A percentile compares a stretch with the other conserved stretches of the same genome.
Conservation (phyloP, 2,888 invertebrate genomes). For the Mantis religiosa region DNA sequence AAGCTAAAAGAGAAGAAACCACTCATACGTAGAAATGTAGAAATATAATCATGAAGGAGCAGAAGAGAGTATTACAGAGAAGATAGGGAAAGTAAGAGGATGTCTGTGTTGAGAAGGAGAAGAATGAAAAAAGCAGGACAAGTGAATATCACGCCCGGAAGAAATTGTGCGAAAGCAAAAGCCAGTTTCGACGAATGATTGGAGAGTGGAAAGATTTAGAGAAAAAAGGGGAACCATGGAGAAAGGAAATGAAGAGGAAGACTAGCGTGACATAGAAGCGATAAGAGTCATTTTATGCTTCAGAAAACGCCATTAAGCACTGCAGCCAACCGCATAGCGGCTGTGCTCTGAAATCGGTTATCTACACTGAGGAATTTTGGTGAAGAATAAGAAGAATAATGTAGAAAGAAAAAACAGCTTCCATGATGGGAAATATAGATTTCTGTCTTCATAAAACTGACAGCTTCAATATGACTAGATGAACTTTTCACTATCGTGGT, state of each 20-base stretch:
- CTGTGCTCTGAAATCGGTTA: neutral
- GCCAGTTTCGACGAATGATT: neutral
- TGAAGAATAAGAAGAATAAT: neutral
- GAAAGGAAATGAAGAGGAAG: neutral
- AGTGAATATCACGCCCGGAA: neutral
- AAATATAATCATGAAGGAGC: neutral
- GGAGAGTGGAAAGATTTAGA: neutral
- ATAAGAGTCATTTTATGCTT: neutral
- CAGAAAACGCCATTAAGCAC: neutral
- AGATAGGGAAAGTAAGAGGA: neutral
- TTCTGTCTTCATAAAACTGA: neutral
- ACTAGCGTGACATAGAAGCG: neutral
- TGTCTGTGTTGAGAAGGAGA: no score
- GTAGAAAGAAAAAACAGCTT: neutral
- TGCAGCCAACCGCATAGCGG: neutral
- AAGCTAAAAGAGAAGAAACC: neutral
- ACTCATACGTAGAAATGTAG: neutral
- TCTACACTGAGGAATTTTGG: neutral
- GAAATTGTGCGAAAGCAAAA: neutral
- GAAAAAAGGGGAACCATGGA: neutral
- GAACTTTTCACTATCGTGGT: no score
- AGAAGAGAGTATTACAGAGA: neutral
- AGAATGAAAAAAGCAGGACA: neutral
- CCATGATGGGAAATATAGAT: neutral
- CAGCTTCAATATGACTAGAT: neutral